Evolutionary conservation across 2,113 vertebrate species (phyloP).

Genomic region (mouse (Mus musculus)): GRCm39 chr10:86243501-86244000

Average conservation of each 20-base stretch:
- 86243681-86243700: not conserved
- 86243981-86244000: not conserved
- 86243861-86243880: not conserved
- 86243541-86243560: conserved; percentile 95
- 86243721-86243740: not conserved
- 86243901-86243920: not conserved
- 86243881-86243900: not conserved
- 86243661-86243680: not conserved
- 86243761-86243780: not conserved
- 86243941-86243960: not conserved
- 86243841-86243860: not conserved
- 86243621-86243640: accelerated
- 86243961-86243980: not conserved
- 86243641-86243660: not conserved
- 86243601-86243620: not conserved
- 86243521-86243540: conserved; percentile 93
- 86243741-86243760: not conserved
- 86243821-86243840: not conserved
- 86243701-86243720: conserved; percentile 18
- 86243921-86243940: too few species aligned
- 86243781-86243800: not conserved
- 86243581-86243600: conserved; percentile 56
- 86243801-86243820: not conserved
- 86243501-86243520: conserved; percentile 96
- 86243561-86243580: conserved; percentile 92